Percentiles rank a stretch among this genome's conserved stretches.
Conservation (phyloP, 2,888 invertebrate species). For the Blastobasis adustella region DNA sequence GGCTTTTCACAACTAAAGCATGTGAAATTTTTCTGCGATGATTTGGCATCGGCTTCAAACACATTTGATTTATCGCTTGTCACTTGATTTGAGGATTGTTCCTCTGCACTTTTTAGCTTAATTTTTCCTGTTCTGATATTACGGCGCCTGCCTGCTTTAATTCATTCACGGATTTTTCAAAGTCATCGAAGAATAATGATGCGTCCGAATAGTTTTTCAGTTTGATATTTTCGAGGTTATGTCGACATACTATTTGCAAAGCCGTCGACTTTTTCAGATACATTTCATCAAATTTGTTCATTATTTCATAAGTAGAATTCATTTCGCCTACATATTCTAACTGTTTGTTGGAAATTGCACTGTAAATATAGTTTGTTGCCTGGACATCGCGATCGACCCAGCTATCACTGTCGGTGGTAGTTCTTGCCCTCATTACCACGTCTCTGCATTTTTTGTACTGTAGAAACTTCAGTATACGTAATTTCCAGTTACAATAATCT, state of each 20-base stretch:
- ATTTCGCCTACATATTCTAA: conserved; percentile 17
- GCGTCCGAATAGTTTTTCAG: conserved; percentile 15
- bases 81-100: no score
- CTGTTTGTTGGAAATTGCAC: conserved; percentile 17
- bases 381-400: conserved; percentile 14
- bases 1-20: conserved; percentile 19
- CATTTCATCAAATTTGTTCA: no score
- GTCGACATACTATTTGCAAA: conserved; percentile 18
- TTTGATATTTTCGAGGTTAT: conserved; percentile 17
- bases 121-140: no score
- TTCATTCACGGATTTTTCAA: conserved; percentile 15
- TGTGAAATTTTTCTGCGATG: neutral
- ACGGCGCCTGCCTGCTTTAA: no score
- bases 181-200: conserved; percentile 14
- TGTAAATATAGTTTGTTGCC: conserved; percentile 19
- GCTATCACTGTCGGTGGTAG: neutral
- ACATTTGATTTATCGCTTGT: no score
- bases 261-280: conserved; percentile 17
- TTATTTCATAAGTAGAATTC: conserved; percentile 12
- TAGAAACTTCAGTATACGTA: conserved; percentile 16
- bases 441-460: conserved; percentile 17
- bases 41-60: neutral
- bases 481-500: conserved; percentile 18
- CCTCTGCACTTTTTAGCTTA: no score
- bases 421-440: conserved; percentile 10